A percentile compares a stretch with the other conserved stretches of the same genome.
phyloP scores from a whole-genome alignment of 2,797 vertebrate species.

The Hemibagrus guttatus region DNA sequence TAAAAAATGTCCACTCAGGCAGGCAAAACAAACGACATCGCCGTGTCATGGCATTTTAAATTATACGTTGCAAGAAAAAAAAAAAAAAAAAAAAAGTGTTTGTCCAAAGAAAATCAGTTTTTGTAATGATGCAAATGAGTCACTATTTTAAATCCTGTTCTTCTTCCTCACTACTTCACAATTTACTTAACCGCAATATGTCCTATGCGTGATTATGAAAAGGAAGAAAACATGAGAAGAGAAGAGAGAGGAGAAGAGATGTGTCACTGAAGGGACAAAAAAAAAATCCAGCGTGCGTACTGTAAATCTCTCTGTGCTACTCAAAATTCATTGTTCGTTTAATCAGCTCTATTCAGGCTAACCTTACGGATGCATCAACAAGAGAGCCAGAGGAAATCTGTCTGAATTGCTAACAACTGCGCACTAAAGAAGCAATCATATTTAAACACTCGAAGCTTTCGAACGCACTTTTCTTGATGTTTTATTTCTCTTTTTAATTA shows the following conservation, averaged over 20 bases:
- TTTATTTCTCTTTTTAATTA: slow-evolving; percentile 27
- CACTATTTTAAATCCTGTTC: neutral
- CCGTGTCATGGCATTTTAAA: neutral
- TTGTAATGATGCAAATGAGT: neutral
- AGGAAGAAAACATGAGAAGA: neutral
- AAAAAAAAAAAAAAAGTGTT: neutral
- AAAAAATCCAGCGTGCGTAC: neutral
- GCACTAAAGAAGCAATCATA: slow-evolving; percentile 29
- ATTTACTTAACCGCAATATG: neutral
- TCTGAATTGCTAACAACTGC: slow-evolving; percentile 29
- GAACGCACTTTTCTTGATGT: neutral
- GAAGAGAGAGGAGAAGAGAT: neutral
- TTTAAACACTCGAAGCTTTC: neutral
- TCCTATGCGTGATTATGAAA: neutral
- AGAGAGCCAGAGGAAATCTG: slow-evolving; percentile 18
- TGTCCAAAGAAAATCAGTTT: too few species aligned
- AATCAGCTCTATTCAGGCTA: slow-evolving; percentile 35
- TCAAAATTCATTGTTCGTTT: slow-evolving; percentile 26
- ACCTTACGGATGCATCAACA: slow-evolving; percentile 9
- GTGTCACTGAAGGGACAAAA: neutral
- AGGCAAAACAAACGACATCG: neutral
- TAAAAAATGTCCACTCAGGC: slow-evolving; percentile 12
- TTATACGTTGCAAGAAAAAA: neutral
- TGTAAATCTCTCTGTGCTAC: slow-evolving; percentile 20
- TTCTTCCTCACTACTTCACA: neutral